Evolutionary conservation across 2,888 invertebrate species (phyloP).

Genomic region (Rotaria macrura): DNA sequence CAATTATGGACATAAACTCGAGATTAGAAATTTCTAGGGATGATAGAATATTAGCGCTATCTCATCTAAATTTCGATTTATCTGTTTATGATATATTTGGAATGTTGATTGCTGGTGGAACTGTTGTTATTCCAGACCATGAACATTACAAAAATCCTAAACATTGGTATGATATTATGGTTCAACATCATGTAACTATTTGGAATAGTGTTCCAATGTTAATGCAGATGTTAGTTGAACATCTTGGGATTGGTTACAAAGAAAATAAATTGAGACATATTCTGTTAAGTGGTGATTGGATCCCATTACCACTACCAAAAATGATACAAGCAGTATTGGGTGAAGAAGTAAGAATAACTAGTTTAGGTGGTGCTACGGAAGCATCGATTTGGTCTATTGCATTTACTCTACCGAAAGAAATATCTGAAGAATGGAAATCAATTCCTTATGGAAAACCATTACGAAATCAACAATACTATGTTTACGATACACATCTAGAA

Average conservation of each 20-base stretch:
- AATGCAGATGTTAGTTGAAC: slow-evolving; percentile 15
- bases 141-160: not conserved
- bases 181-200: not conserved
- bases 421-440: not conserved
- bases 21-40: not conserved
- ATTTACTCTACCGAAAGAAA: not conserved
- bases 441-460: slow-evolving; percentile 12
- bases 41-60: not conserved
- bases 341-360: not conserved
- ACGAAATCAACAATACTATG: not conserved
- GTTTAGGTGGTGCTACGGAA: slow-evolving; percentile 23
- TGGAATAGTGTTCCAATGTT: slow-evolving; percentile 25
- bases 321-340: not conserved
- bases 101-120: not conserved
- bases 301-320: not conserved
- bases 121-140: not conserved
- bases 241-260: not conserved
- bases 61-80: slow-evolving; percentile 15
- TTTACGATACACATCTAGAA: not conserved
- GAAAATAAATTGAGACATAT: not conserved
- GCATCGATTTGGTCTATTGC: slow-evolving; percentile 20
- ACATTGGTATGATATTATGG: not conserved
- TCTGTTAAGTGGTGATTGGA: slow-evolving; percentile 25
- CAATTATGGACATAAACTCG: slow-evolving; percentile 18
- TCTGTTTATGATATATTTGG: slow-evolving; percentile 25